A percentile compares a stretch with the other conserved stretches of the same genome.
phyloP scores from a whole-genome alignment of 2,797 vertebrate genomes.

The Pteronotus mesoamericanus region DNA sequence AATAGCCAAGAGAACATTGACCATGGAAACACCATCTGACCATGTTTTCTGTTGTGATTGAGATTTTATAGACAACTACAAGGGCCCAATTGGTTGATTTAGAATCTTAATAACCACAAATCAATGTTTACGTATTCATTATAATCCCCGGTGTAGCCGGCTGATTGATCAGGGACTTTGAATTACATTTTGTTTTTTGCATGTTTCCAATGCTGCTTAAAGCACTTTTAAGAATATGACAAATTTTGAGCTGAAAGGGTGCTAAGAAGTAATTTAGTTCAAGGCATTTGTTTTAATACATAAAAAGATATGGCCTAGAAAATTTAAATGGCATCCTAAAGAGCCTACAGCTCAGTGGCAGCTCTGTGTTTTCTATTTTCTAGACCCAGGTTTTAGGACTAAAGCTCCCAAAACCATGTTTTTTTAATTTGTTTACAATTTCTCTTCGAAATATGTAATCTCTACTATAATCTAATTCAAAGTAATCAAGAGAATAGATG shows the following conservation, averaged over 20 bases:
- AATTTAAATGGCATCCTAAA: neutral
- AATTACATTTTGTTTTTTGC: neutral
- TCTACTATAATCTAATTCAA: neutral
- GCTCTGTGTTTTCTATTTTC: neutral
- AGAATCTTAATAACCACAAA: neutral
- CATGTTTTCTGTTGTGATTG: neutral
- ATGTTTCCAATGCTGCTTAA: neutral
- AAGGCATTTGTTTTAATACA: constrained; percentile 18
- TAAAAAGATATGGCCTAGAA: neutral
- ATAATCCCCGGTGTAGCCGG: neutral
- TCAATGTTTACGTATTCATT: neutral
- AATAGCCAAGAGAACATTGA: neutral
- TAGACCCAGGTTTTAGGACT: neutral
- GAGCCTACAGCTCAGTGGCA: neutral
- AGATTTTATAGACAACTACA: neutral
- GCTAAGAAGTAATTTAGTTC: neutral
- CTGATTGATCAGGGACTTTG: neutral
- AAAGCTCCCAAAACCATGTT: neutral
- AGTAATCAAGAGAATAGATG: neutral
- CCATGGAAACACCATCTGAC: neutral
- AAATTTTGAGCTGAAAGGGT: neutral
- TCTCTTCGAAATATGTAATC: neutral
- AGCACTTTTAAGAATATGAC: neutral
- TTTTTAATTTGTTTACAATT: neutral
- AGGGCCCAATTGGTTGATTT: neutral